phyloP scores from a whole-genome alignment of 2,888 invertebrate species.

The Hoplodrina blanda region DNA sequence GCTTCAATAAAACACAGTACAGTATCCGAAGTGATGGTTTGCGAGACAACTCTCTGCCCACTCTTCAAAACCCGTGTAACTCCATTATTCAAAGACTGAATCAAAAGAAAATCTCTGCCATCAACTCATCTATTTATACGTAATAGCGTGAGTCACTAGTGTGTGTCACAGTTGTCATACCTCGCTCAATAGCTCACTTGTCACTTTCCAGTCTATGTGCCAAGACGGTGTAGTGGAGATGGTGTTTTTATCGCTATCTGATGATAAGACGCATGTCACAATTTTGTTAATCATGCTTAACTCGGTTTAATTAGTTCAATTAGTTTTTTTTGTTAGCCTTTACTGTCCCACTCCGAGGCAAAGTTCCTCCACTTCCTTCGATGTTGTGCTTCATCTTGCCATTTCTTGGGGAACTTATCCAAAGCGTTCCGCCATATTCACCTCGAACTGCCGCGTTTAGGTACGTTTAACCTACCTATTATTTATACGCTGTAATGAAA shows the following conservation, averaged over 20 bases:
- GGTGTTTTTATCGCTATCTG: constrained; percentile 17
- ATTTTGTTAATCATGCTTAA: not conserved
- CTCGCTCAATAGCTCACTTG: constrained; percentile 67
- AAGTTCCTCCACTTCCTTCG: too few species aligned
- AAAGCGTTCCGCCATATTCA: too few species aligned
- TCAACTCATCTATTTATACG: constrained; percentile 32
- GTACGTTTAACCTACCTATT: too few species aligned
- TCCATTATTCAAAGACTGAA: constrained; percentile 49
- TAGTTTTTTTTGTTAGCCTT: too few species aligned
- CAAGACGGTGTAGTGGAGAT: constrained; percentile 35
- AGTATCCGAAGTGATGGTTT: too few species aligned
- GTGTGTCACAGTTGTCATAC: constrained; percentile 46
- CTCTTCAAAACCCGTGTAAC: constrained; percentile 28
- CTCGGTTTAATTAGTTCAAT: not conserved
- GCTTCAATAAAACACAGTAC: too few species aligned
- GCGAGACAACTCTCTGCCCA: not conserved
- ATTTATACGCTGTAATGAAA: too few species aligned
- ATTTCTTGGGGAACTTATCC: too few species aligned
- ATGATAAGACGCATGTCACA: constrained; percentile 4
- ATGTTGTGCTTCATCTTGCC: too few species aligned
- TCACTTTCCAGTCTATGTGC: constrained; percentile 56
- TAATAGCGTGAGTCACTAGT: constrained; percentile 10
- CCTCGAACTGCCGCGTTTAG: too few species aligned
- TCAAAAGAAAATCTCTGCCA: constrained; percentile 46
- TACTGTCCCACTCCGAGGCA: too few species aligned